A percentile compares a stretch with the other conserved stretches of the same genome.
Conservation (phyloP, 2,888 invertebrate genomes). For the Ptychoptera contaminata region DNA sequence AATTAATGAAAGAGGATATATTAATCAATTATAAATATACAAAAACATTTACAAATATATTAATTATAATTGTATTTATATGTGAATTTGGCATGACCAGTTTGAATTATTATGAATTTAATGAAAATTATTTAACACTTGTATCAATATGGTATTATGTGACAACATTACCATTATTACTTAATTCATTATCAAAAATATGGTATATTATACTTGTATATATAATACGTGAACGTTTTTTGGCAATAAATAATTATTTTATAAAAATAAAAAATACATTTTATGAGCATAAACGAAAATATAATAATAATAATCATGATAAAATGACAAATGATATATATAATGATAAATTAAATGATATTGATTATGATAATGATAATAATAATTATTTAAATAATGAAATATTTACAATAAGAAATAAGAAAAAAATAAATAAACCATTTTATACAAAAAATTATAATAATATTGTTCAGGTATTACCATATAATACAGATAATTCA, state of each 20-base stretch:
- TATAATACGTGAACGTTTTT: slow-evolving; percentile 24
- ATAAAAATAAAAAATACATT: slow-evolving; percentile 2
- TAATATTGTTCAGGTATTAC: slow-evolving; percentile 10
- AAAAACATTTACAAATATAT: slow-evolving; percentile 8
- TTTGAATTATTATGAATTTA: slow-evolving; percentile 19
- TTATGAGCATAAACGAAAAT: slow-evolving; percentile 1
- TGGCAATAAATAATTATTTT: slow-evolving; percentile 18
- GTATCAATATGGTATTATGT: slow-evolving; percentile 21
- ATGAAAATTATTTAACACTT: slow-evolving; percentile 10
- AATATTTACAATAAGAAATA: too few species aligned
- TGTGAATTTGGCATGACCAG: slow-evolving; percentile 21
- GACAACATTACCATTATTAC: slow-evolving; percentile 23
- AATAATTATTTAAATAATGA: too few species aligned
- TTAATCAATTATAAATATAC: slow-evolving; percentile 6
- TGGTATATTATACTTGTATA: slow-evolving; percentile 27
- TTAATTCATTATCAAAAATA: slow-evolving; percentile 27
- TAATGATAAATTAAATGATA: not conserved
- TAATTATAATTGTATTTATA: slow-evolving; percentile 19
- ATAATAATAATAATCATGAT: not conserved
- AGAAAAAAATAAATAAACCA: too few species aligned
- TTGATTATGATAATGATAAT: too few species aligned
- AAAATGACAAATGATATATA: not conserved
- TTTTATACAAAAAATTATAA: slow-evolving; percentile 1
- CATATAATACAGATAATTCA: slow-evolving; percentile 1
- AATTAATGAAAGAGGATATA: slow-evolving; percentile 19